These are phyloP conservation scores for Apotomis betuletana DNA, from an alignment of 2,888 invertebrate genomes.

Conservation along the genomic window DNA sequence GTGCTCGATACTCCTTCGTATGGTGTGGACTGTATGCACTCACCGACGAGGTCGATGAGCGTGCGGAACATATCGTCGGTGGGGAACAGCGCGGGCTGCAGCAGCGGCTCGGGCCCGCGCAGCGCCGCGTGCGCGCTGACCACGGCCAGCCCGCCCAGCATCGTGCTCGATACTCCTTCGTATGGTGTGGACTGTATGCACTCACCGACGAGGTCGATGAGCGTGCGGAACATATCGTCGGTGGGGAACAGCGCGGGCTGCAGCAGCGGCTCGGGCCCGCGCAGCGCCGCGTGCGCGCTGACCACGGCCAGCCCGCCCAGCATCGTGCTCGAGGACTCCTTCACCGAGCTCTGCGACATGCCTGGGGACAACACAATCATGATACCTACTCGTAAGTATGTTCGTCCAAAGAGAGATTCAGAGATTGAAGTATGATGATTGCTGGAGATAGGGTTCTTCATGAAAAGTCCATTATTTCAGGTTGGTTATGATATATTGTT, in stretches of 20 bases:
- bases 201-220: slow-evolving; percentile 90
- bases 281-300: slow-evolving; percentile 68
- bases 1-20: too few relatives aligned
- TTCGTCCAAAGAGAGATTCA: too few relatives aligned
- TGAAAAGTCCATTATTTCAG: too few relatives aligned
- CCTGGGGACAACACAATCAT: slow-evolving; percentile 58
- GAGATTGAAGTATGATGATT: too few relatives aligned
- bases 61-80: slow-evolving; percentile 91
- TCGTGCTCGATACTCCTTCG: too few relatives aligned
- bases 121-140: slow-evolving; percentile 67
- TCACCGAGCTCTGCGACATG: slow-evolving; percentile 85
- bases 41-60: slow-evolving; percentile 89
- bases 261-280: slow-evolving; percentile 75
- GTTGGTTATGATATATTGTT: too few relatives aligned
- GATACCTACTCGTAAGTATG: too few relatives aligned
- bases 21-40: too few relatives aligned
- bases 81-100: slow-evolving; percentile 91
- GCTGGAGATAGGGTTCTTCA: too few relatives aligned
- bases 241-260: slow-evolving; percentile 92
- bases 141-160: slow-evolving; percentile 30
- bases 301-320: slow-evolving; percentile 28
- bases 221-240: slow-evolving; percentile 90
- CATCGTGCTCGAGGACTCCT: slow-evolving; percentile 57
- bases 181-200: too few relatives aligned
- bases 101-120: slow-evolving; percentile 71